Conservation (phyloP, 2,113 vertebrate genomes). For the Upupa epops region DNA sequence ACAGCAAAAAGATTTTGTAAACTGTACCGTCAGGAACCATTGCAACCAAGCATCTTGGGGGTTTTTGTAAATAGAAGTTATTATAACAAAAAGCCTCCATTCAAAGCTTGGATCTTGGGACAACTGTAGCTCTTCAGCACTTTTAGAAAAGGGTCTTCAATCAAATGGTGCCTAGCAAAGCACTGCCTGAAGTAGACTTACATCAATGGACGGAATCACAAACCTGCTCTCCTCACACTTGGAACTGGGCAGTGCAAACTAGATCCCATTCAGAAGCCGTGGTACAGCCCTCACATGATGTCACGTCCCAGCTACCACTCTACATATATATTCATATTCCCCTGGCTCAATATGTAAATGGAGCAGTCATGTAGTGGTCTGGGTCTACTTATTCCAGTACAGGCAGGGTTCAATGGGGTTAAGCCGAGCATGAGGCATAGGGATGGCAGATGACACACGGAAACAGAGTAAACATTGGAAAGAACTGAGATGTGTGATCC, state of each 20-base stretch:
- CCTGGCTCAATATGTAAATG: neutral
- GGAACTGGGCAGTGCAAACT: neutral
- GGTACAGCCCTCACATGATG: neutral
- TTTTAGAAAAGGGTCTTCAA: neutral
- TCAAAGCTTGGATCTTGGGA: neutral
- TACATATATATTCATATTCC: neutral
- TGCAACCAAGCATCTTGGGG: neutral
- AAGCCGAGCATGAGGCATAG: neutral
- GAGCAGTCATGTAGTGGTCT: neutral
- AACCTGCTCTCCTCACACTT: neutral
- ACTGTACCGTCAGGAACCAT: slow-evolving; percentile 25
- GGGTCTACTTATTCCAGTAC: neutral
- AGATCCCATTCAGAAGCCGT: neutral
- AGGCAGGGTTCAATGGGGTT: neutral
- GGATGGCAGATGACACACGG: neutral
- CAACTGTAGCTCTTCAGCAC: neutral
- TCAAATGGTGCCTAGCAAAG: neutral
- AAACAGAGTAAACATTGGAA: neutral
- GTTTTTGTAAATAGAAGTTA: slow-evolving; percentile 19
- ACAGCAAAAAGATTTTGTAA: slow-evolving; percentile 9
- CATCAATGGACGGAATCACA: neutral
- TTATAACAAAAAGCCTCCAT: neutral
- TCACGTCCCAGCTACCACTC: neutral
- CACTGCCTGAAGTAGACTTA: neutral
- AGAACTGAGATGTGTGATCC: neutral